phyloP scores from a whole-genome alignment of 2,888 invertebrate genomes.

The Trichopria drosophilae region DNA sequence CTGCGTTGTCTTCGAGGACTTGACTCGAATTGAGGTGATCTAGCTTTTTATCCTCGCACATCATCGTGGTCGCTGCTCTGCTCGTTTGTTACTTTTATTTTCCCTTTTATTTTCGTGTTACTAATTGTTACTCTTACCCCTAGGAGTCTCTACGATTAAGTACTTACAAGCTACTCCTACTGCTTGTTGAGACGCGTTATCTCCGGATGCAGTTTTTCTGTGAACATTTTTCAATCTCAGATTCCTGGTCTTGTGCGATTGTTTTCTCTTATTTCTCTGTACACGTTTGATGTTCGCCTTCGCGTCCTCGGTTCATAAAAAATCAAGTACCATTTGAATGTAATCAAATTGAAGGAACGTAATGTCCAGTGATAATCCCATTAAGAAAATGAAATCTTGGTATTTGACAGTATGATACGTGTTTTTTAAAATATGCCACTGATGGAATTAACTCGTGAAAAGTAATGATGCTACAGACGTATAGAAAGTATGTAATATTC shows the following conservation, averaged over 20 bases:
- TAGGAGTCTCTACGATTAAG: slow-evolving; percentile 34
- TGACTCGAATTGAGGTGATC: slow-evolving; percentile 51
- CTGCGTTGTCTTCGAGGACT: slow-evolving; percentile 44
- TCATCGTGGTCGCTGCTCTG: slow-evolving; percentile 49
- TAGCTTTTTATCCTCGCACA: slow-evolving; percentile 53
- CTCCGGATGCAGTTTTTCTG: slow-evolving; percentile 23
- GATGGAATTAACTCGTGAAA: too few species aligned
- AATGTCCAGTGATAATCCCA: too few species aligned
- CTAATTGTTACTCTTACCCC: slow-evolving; percentile 37
- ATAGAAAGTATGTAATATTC: too few species aligned
- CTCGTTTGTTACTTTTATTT: slow-evolving; percentile 35
- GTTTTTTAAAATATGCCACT: too few species aligned
- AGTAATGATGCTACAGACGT: too few species aligned
- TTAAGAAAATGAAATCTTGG: too few species aligned
- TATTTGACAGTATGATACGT: too few species aligned
- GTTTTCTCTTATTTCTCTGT: slow-evolving; percentile 19
- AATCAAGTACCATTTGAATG: too few species aligned
- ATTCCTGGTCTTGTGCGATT: slow-evolving; percentile 25
- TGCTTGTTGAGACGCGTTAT: slow-evolving; percentile 49
- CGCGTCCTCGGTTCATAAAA: too few species aligned
- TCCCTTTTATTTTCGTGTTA: slow-evolving; percentile 30
- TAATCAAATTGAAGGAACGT: too few species aligned
- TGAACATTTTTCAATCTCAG: slow-evolving; percentile 19
- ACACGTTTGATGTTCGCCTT: too few species aligned
- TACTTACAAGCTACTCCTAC: slow-evolving; percentile 51